These are phyloP conservation scores for Acanthis flammea DNA, from an alignment of 2,797 vertebrate genomes.

Conservation along the genomic window DNA sequence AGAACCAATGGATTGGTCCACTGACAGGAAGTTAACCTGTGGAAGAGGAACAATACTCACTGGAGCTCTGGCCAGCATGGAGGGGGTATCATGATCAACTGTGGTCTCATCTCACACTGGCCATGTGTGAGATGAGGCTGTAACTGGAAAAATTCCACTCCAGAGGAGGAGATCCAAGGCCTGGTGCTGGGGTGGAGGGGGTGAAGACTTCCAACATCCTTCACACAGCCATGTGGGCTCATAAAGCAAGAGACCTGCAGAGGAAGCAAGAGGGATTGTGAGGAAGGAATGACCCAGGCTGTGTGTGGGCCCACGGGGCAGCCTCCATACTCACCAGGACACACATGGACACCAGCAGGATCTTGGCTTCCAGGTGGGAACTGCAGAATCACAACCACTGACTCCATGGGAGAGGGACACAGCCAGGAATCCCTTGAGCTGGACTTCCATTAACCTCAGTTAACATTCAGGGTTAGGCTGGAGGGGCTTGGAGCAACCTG, in stretches of 20 bases:
- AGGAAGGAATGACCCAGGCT: neutral
- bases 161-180: neutral
- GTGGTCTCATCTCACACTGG: neutral
- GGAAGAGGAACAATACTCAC: neutral
- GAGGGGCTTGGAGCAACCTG: neutral
- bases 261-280: neutral
- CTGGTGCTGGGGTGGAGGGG: neutral
- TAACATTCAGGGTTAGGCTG: neutral
- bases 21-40: neutral
- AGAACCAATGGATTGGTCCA: neutral
- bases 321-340: neutral
- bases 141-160: neutral
- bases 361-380: neutral
- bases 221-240: neutral
- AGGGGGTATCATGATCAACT: neutral
- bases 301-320: fast-evolving
- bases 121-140: fast-evolving
- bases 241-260: fast-evolving
- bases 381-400: neutral
- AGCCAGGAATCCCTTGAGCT: neutral
- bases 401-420: neutral
- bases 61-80: neutral
- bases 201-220: fast-evolving
- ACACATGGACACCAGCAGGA: neutral
- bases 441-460: neutral